These are phyloP conservation scores for Ophion slaviceki DNA, from an alignment of 2,888 invertebrate genomes.

Conservation along the genomic window DNA sequence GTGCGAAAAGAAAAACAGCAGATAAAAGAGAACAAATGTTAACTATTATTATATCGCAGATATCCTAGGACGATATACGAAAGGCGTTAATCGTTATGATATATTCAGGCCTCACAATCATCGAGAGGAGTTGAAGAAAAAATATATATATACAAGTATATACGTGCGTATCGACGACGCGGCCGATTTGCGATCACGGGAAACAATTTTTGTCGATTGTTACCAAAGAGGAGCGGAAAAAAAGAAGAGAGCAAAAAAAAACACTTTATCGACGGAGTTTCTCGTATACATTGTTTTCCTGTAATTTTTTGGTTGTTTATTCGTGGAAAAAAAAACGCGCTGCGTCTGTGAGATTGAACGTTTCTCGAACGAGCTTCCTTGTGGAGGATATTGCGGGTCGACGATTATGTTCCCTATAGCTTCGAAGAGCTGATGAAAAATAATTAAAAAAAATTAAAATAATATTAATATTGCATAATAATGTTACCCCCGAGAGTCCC, in stretches of 20 bases:
- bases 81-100: slow-evolving; percentile 37
- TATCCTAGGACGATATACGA: slow-evolving; percentile 27
- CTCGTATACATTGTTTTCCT: background rate
- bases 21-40: slow-evolving; percentile 39
- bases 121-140: slow-evolving; percentile 13
- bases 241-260: slow-evolving; percentile 5
- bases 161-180: background rate
- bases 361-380: slow-evolving; percentile 46
- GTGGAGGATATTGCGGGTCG: slow-evolving; percentile 21
- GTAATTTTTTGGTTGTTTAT: background rate
- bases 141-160: background rate
- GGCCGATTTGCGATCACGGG: slow-evolving; percentile 4
- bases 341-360: slow-evolving; percentile 15
- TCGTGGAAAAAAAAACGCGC: slow-evolving; percentile 11
- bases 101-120: slow-evolving; percentile 37
- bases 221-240: slow-evolving; percentile 9
- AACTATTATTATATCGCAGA: slow-evolving; percentile 42
- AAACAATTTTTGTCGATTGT: slow-evolving; percentile 45
- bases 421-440: slow-evolving; percentile 23
- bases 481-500: slow-evolving; percentile 18
- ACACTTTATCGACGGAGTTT: background rate
- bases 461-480: slow-evolving; percentile 15
- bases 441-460: slow-evolving; percentile 3
- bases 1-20: slow-evolving; percentile 2
- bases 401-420: slow-evolving; percentile 42